Percentiles rank a stretch among this genome's conserved stretches.
These are phyloP conservation scores for Kradibia gibbosae DNA, from an alignment of 1,140 invertebrate species.

Conservation along the genomic window DNA sequence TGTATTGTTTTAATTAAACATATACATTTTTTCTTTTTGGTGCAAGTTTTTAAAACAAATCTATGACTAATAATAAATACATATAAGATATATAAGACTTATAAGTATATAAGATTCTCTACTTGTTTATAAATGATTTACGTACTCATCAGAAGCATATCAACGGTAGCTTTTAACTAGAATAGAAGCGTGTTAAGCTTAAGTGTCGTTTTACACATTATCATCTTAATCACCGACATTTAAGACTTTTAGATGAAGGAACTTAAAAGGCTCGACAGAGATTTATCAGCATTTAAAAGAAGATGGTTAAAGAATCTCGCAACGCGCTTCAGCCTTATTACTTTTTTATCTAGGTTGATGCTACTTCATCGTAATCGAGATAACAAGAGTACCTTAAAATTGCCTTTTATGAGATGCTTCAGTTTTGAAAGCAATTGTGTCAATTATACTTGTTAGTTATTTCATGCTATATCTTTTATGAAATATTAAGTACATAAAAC, in stretches of 20 bases:
- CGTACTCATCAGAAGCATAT: not conserved
- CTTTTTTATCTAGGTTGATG: not conserved
- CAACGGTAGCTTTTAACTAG: not conserved
- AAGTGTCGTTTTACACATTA: not conserved
- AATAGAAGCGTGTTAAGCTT: not conserved
- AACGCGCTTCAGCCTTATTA: not conserved
- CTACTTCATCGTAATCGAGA: not conserved
- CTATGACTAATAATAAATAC: no score
- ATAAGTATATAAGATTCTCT: no score
- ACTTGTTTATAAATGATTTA: not conserved
- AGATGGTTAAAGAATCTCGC: not conserved
- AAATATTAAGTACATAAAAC: no score
- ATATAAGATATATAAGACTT: no score
- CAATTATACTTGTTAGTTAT: not conserved
- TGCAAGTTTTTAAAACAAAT: no score
- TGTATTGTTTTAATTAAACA: no score
- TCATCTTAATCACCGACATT: not conserved
- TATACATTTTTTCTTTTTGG: no score
- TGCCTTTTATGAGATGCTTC: not conserved
- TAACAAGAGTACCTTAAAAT: not conserved
- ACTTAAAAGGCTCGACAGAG: not conserved
- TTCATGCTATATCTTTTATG: not conserved
- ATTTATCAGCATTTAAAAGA: constrained; percentile 7
- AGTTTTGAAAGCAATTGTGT: not conserved
- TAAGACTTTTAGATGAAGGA: not conserved